Percentiles rank a stretch among this genome's conserved stretches.
Evolutionary conservation across 2,113 vertebrate genomes (phyloP).

Genomic region (Oenanthe melanoleuca): DNA sequence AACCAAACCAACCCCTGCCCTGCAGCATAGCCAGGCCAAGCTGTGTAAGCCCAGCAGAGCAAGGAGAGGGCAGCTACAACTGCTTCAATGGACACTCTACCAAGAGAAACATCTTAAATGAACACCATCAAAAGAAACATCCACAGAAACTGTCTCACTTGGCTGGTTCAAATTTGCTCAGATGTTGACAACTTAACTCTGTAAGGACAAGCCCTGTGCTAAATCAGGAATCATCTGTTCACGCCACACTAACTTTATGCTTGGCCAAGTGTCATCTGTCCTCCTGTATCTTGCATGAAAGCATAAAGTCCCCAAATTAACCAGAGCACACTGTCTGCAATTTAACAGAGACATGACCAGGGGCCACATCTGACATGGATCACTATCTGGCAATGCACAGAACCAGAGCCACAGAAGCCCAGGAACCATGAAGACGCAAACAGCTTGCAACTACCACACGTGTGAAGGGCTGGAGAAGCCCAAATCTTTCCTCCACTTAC

Average conservation of each 20-base stretch:
- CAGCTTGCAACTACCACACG: not conserved
- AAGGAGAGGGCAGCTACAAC: not conserved
- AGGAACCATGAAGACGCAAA: not conserved
- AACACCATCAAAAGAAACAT: not conserved
- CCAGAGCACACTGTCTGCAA: not conserved
- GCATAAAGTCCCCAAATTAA: not conserved
- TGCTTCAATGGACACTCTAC: not conserved
- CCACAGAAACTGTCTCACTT: not conserved
- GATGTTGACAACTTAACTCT: conserved; percentile 18
- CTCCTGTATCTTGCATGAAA: not conserved
- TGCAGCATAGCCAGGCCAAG: rapidly evolving
- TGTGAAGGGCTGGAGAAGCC: not conserved
- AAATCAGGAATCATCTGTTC: conserved; percentile 9
- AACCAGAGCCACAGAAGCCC: not conserved
- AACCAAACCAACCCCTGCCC: not conserved
- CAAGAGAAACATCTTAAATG: not conserved
- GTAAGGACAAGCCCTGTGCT: conserved; percentile 16
- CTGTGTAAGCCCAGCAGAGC: not conserved
- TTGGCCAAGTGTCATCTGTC: conserved; percentile 10
- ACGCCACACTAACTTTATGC: not conserved
- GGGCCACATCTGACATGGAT: not conserved
- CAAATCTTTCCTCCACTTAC: not conserved
- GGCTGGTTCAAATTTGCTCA: not conserved
- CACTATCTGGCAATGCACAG: not conserved
- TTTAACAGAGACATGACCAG: not conserved